Evolutionary conservation across 2,888 invertebrate genomes (phyloP).

Genomic region (Tricholauxania praeusta): DNA sequence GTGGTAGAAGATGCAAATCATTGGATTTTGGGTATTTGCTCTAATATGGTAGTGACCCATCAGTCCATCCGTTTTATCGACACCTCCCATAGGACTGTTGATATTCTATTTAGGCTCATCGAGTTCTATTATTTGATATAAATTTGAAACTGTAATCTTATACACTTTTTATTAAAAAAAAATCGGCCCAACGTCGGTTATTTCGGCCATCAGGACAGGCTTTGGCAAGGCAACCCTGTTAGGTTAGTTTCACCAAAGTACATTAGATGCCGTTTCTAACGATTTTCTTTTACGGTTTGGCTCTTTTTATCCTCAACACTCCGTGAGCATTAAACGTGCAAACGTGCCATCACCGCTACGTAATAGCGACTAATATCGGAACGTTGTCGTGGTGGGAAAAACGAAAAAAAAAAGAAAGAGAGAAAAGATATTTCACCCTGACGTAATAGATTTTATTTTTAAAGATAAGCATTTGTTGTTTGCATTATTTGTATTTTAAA

Average conservation of each 20-base stretch:
- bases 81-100: constrained; percentile 10
- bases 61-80: constrained; percentile 29
- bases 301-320: neutral
- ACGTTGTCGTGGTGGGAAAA: constrained; percentile 4
- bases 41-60: no score
- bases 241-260: no score
- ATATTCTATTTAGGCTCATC: no score
- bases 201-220: no score
- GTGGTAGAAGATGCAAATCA: neutral
- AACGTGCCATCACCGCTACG: neutral
- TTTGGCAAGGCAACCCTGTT: no score
- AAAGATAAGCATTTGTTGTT: constrained; percentile 22
- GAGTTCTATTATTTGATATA: no score
- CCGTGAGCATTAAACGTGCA: neutral
- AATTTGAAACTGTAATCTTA: no score
- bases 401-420: constrained; percentile 9
- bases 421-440: constrained; percentile 40
- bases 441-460: constrained; percentile 44
- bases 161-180: no score
- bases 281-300: neutral
- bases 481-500: constrained; percentile 43
- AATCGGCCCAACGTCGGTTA: no score
- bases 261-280: no score
- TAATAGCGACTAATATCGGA: constrained; percentile 5
- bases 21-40: no score